Evolutionary conservation across 2,888 invertebrate species (phyloP), one percentile per base, ranked within the genome.

Genomic region (Bembecia ichneumoniformis): DNA sequence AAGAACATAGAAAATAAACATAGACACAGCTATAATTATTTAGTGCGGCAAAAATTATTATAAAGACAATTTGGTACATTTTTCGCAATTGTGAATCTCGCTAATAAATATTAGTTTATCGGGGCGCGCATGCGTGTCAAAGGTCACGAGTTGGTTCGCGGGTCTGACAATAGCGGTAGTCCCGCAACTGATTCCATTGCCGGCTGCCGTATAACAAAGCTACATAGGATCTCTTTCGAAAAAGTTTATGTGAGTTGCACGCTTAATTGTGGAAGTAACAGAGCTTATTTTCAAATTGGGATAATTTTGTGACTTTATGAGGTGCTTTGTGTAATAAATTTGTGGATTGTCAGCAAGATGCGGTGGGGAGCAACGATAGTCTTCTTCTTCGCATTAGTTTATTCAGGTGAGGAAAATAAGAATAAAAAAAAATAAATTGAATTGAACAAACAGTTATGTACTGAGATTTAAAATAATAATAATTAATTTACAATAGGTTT

Each of bases 301-400:
- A 14, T n/a, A 49, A 46, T 53, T 53, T 46, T 48, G 55, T 62
- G 55, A 62, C 54, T 66, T 56, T 63, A 69, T 71, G 64, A 58
- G 62, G 64, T 70, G 68, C 55, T 58, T 58, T 69, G 72, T 72
- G 68, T 69, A 64, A 66, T 28, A 28, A 62, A 68, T 66, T 46
- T 57, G 63, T 67, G 65, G 55, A 56, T 43, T 55, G 17, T 17
- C 55, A 57, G 55, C 68, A 67, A 70, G 58, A 86, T 83, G 84
- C 65, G 72, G 75, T 78, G 77, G 81, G 60, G 64, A 53, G 55
- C 65, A 49, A 57, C 60, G 50, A 66, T 68, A 51, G 57, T 76
- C 50, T 60, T 76, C 50, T 60, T 77, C 51, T 52, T 64, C 66
- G 59, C 69, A 54, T 59, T 71, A 49, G 28, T 77, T 48, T 68